phyloP scores from a whole-genome alignment of 1,140 invertebrate species.

The Goniozus legneri region DNA sequence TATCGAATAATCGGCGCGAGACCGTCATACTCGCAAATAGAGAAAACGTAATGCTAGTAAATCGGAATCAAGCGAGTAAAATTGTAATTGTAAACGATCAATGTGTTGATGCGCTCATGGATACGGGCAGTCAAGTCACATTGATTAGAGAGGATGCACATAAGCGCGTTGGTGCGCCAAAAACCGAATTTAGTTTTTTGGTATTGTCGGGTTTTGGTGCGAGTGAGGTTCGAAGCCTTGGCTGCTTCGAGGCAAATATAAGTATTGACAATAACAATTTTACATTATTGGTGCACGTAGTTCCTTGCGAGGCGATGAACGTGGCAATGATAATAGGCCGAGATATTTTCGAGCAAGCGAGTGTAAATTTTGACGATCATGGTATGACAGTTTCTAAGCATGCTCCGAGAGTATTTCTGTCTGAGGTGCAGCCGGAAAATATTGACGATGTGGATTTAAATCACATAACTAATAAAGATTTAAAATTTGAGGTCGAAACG shows the following conservation, averaged over 20 bases:
- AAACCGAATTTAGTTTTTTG: neutral
- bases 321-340: neutral
- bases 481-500: slow-evolving; percentile 4
- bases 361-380: neutral
- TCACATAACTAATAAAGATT: neutral
- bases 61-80: slow-evolving; percentile 3
- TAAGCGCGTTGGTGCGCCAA: neutral
- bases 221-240: neutral
- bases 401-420: neutral
- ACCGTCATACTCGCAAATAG: neutral
- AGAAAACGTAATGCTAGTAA: neutral
- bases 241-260: neutral
- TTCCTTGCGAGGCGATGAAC: neutral
- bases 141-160: slow-evolving; percentile 6
- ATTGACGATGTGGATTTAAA: neutral
- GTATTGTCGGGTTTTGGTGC: neutral
- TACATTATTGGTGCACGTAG: neutral
- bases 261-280: neutral
- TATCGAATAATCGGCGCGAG: neutral
- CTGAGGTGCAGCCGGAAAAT: neutral
- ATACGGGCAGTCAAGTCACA: slow-evolving; percentile 5
- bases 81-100: neutral
- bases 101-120: neutral
- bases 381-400: neutral
- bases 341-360: slow-evolving; percentile 3